These are phyloP conservation scores for Drosophila kanapiae DNA, from an alignment of 1,140 invertebrate genomes.

Conservation along the genomic window DNA sequence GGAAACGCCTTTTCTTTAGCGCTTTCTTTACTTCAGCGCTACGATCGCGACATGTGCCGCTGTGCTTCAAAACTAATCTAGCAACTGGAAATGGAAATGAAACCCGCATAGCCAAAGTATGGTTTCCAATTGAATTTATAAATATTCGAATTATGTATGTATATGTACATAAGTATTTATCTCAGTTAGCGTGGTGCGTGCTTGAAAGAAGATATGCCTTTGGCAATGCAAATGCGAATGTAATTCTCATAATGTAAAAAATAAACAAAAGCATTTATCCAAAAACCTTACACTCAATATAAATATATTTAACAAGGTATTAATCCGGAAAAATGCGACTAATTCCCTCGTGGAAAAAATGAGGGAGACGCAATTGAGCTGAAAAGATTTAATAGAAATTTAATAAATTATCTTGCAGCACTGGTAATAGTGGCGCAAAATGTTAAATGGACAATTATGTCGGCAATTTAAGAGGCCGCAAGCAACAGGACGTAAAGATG, in stretches of 20 bases:
- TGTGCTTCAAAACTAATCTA: no score
- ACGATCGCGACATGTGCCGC: background rate
- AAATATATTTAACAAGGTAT: background rate
- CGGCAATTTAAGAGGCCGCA: slow-evolving; percentile 58
- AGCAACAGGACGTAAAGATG: slow-evolving; percentile 20
- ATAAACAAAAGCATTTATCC: no score
- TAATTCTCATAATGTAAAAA: background rate
- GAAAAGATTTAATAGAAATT: slow-evolving; percentile 57
- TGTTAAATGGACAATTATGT: slow-evolving; percentile 75
- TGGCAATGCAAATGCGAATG: background rate
- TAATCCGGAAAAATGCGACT: background rate
- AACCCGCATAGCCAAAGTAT: background rate
- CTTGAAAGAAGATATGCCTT: background rate
- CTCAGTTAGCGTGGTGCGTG: background rate
- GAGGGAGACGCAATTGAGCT: slow-evolving; percentile 20
- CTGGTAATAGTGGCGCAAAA: slow-evolving; percentile 66
- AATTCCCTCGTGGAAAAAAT: background rate
- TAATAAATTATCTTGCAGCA: slow-evolving; percentile 72
- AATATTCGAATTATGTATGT: background rate
- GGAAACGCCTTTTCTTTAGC: background rate
- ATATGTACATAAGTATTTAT: background rate
- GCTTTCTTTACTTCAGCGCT: no score
- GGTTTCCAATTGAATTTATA: background rate
- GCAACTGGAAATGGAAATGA: background rate
- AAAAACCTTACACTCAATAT: background rate